Conservation (phyloP, 2,888 invertebrate genomes). For the Ophion obscuratus region DNA sequence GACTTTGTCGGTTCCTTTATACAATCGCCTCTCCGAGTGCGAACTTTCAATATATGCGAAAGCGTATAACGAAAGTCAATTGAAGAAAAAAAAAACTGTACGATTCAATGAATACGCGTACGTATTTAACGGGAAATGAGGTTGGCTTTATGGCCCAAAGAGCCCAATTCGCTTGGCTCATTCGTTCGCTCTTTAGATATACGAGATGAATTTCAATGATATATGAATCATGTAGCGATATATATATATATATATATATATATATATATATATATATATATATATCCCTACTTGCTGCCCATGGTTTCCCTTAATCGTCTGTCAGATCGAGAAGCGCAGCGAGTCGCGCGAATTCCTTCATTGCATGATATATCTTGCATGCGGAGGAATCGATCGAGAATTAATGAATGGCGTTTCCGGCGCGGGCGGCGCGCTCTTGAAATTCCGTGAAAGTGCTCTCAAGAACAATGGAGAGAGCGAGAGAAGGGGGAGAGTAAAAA, state of each 20-base stretch:
- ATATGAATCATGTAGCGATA: no score
- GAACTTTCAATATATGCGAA: neutral
- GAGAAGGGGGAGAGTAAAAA: neutral
- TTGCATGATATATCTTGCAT: slow-evolving; percentile 25
- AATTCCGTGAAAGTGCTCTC: slow-evolving; percentile 24
- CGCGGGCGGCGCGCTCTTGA: neutral
- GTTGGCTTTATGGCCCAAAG: neutral
- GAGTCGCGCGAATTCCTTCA: slow-evolving; percentile 52
- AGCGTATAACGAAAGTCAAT: neutral
- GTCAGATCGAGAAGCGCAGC: slow-evolving; percentile 44
- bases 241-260: neutral
- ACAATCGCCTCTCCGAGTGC: neutral
- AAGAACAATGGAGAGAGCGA: neutral
- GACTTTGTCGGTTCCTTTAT: neutral
- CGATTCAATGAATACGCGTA: neutral
- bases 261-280: neutral
- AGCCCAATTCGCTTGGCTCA: neutral
- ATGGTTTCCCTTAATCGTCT: slow-evolving; percentile 38
- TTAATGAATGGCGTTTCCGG: slow-evolving; percentile 60
- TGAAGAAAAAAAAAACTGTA: neutral
- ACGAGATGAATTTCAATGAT: no score
- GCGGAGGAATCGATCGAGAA: slow-evolving; percentile 49
- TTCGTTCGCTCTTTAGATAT: neutral
- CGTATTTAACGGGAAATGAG: neutral
- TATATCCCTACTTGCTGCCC: neutral